Conservation (phyloP, 2,888 invertebrate species). For the Megaustenia siamemsis region DNA sequence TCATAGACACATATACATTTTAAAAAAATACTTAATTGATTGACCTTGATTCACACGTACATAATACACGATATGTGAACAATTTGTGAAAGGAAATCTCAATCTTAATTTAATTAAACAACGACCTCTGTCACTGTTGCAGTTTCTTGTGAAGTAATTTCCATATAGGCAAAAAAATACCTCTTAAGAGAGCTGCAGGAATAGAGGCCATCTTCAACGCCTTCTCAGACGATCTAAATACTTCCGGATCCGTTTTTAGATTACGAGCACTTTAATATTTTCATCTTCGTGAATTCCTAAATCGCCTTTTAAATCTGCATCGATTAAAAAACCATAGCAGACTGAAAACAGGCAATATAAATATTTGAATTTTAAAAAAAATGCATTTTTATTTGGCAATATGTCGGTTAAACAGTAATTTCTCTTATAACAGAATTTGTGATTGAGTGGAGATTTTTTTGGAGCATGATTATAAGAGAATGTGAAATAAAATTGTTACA, state of each 20-base stretch:
- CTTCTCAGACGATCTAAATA: conserved; percentile 4
- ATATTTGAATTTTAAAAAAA: background rate
- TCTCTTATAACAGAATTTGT: background rate
- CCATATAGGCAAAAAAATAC: too few relatives aligned
- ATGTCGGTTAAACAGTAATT: background rate
- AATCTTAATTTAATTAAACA: too few relatives aligned
- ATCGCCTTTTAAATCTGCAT: background rate
- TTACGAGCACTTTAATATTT: background rate
- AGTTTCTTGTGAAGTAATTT: too few relatives aligned
- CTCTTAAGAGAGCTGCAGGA: too few relatives aligned
- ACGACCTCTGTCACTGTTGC: too few relatives aligned
- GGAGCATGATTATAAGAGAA: too few relatives aligned
- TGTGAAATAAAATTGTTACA: too few relatives aligned
- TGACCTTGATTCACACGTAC: too few relatives aligned
- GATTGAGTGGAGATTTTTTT: background rate
- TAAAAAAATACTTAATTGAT: too few relatives aligned
- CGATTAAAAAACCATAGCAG: background rate
- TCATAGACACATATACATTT: too few relatives aligned
- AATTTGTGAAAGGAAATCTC: too few relatives aligned
- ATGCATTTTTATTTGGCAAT: background rate
- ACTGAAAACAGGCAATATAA: background rate
- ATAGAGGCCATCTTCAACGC: background rate
- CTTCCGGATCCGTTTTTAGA: background rate
- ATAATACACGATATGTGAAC: too few relatives aligned
- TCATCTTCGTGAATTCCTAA: background rate